Conservation (phyloP, 2,113 vertebrate species). For the Pelusios castaneus region DNA sequence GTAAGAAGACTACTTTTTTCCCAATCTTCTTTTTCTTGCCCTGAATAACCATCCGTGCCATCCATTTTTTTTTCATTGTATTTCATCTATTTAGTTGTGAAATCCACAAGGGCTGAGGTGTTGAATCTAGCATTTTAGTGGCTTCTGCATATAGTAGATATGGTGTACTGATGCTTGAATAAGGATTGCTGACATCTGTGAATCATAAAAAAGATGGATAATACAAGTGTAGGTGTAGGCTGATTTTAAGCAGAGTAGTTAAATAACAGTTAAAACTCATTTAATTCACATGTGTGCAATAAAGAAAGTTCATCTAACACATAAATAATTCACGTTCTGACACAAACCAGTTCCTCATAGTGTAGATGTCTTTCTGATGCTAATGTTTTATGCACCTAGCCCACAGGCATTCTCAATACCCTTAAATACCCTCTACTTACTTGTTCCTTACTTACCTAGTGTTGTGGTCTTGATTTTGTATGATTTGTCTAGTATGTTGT, state of each 20-base stretch:
- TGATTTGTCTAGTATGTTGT: background rate
- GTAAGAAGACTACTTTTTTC: background rate
- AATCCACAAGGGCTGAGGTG: background rate
- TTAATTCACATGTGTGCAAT: background rate
- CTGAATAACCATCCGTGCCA: background rate
- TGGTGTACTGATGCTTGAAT: background rate
- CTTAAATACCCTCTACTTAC: background rate
- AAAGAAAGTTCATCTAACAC: background rate
- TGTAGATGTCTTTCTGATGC: background rate
- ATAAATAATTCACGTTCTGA: background rate
- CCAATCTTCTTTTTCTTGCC: background rate
- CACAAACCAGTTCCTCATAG: accelerated
- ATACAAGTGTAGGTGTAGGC: background rate
- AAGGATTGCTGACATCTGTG: background rate
- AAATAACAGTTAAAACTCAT: background rate
- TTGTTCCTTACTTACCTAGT: background rate
- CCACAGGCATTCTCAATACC: background rate
- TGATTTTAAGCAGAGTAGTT: background rate
- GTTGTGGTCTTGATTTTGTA: accelerated
- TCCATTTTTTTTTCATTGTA: background rate
- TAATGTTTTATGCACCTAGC: background rate
- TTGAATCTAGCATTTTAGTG: background rate
- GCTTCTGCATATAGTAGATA: background rate
- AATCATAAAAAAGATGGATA: background rate
- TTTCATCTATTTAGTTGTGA: background rate